These are phyloP conservation scores for Chlorops oryzae DNA, from an alignment of 1,140 invertebrate genomes.

Conservation along the genomic window DNA sequence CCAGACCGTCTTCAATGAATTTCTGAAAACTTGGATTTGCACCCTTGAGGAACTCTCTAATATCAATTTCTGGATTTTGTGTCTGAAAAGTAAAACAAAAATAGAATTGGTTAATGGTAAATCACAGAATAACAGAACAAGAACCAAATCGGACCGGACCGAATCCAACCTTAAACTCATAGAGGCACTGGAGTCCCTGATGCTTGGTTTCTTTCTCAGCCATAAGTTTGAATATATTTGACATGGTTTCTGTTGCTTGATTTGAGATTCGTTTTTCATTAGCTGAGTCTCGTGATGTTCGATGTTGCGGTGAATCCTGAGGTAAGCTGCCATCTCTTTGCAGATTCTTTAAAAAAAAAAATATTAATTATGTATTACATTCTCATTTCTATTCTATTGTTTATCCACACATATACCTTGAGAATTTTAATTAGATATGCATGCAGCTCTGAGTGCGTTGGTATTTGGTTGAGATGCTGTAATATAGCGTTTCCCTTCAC, in stretches of 20 bases:
- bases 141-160: background rate
- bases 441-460: constrained; percentile 76
- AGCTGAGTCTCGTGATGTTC: constrained; percentile 31
- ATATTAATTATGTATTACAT: background rate
- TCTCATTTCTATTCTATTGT: constrained; percentile 10
- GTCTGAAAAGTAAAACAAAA: constrained; percentile 49
- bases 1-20: constrained; percentile 82
- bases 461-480: constrained; percentile 71
- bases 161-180: constrained; percentile 67
- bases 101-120: too few relatives aligned
- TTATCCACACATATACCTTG: constrained; percentile 52
- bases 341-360: constrained; percentile 30
- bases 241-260: constrained; percentile 72
- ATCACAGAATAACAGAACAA: too few relatives aligned
- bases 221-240: constrained; percentile 88
- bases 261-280: constrained; percentile 48
- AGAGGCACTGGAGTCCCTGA: constrained; percentile 80
- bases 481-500: constrained; percentile 69
- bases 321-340: constrained; percentile 35
- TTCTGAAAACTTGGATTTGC: constrained; percentile 88
- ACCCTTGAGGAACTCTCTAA: constrained; percentile 83
- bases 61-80: constrained; percentile 83
- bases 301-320: constrained; percentile 28
- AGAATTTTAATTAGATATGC: constrained; percentile 72
- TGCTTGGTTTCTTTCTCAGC: constrained; percentile 81